Evolutionary conservation across 2,888 invertebrate genomes (phyloP).

Genomic region (Exephanes ischioxanthus): DNA sequence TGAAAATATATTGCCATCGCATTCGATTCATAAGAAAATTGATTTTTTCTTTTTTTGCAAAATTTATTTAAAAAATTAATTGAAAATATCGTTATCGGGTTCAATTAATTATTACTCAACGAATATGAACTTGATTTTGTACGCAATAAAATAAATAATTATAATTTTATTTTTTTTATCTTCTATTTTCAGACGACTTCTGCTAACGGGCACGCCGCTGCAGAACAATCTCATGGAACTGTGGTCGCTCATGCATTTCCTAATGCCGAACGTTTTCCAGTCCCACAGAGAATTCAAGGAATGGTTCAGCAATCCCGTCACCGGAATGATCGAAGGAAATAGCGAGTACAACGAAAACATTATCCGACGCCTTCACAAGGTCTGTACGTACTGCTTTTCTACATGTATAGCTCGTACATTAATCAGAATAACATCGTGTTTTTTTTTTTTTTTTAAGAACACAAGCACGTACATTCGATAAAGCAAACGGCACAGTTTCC

Average conservation of each 20-base stretch:
- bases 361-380: conserved; percentile 96
- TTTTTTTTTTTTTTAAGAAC: conserved; percentile 8
- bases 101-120: neutral
- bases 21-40: no score
- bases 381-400: conserved; percentile 85
- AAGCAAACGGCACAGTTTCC: no score
- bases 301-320: conserved; percentile 99
- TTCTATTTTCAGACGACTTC: conserved; percentile 89
- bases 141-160: neutral
- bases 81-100: no score
- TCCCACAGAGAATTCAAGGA: conserved; percentile 98
- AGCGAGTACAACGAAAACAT: conserved; percentile 96
- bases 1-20: no score
- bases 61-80: neutral
- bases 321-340: conserved; percentile 97
- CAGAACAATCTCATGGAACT: conserved; percentile 98
- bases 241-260: conserved; percentile 99
- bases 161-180: neutral
- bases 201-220: conserved; percentile 97
- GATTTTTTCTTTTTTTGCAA: no score
- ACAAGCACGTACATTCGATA: no score
- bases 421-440: neutral
- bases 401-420: conserved; percentile 68
- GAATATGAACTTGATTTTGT: conserved; percentile 16
- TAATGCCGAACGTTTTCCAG: conserved; percentile 98